Evolutionary conservation across 2,888 invertebrate genomes (phyloP).

Genomic region (Noctua pronuba): DNA sequence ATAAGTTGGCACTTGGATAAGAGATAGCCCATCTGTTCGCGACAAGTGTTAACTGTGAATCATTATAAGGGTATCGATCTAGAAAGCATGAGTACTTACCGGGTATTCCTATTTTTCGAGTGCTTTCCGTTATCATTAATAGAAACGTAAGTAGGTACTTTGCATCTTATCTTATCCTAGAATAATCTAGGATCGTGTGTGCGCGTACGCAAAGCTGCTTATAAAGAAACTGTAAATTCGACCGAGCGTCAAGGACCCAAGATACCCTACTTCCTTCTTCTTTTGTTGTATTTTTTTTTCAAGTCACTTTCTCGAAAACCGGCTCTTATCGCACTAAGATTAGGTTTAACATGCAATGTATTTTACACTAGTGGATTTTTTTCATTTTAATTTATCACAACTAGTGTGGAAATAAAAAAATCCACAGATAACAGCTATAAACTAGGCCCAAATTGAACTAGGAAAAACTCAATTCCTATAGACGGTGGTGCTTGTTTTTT

Average conservation of each 20-base stretch:
- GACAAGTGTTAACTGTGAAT: neutral
- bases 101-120: neutral
- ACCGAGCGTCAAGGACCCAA: neutral
- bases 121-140: neutral
- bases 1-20: neutral
- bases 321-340: too few species aligned
- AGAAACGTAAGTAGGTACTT: neutral
- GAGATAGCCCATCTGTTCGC: neutral
- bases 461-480: too few species aligned
- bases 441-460: too few species aligned
- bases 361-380: too few species aligned
- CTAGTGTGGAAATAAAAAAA: too few species aligned
- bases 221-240: neutral
- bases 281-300: too few species aligned
- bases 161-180: neutral
- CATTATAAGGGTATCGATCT: neutral
- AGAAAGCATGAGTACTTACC: neutral
- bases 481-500: too few species aligned
- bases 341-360: too few species aligned
- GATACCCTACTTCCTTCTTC: too few species aligned
- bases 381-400: too few species aligned
- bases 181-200: neutral
- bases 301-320: too few species aligned
- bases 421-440: too few species aligned
- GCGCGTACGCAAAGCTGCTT: neutral